A percentile compares a stretch with the other conserved stretches of the same genome.
Evolutionary conservation across 2,888 invertebrate genomes (phyloP).

Genomic region (Amiota communis): DNA sequence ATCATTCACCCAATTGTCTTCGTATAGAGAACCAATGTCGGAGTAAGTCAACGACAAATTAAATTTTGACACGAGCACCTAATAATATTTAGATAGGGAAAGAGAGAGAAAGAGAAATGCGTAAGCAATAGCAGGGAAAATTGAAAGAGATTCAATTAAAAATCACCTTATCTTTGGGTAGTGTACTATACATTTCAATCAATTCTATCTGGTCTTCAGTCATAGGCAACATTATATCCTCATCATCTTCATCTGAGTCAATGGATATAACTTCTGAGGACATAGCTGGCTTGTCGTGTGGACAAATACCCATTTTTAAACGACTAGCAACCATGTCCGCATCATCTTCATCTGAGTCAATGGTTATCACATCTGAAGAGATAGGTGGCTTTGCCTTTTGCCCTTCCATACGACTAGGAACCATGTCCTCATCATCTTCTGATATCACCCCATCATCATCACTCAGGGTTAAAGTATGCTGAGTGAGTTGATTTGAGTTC

Average conservation of each 20-base stretch:
- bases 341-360: too few species aligned
- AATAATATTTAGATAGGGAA: neutral
- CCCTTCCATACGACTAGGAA: too few species aligned
- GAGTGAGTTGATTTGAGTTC: neutral
- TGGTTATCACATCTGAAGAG: too few species aligned
- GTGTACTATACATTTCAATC: conserved; percentile 76
- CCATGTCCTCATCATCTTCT: too few species aligned
- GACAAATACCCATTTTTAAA: conserved; percentile 60
- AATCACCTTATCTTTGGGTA: conserved; percentile 81
- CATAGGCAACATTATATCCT: conserved; percentile 64
- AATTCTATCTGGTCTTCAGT: conserved; percentile 79
- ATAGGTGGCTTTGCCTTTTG: too few species aligned
- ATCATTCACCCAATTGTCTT: conserved; percentile 96
- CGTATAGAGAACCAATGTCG: conserved; percentile 87
- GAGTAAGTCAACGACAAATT: conserved; percentile 80
- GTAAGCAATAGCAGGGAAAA: neutral
- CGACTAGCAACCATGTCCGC: too few species aligned
- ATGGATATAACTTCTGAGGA: neutral
- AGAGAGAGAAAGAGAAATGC: neutral
- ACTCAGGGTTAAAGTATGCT: too few species aligned
- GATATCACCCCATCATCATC: neutral
- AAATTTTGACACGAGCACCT: conserved; percentile 73
- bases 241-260: neutral
- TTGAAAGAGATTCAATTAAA: neutral
- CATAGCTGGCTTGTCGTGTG: neutral